Evolutionary conservation across 1,140 invertebrate species (phyloP), one percentile per base, ranked within the genome.

Genomic region (Achatina immaculata): DNA sequence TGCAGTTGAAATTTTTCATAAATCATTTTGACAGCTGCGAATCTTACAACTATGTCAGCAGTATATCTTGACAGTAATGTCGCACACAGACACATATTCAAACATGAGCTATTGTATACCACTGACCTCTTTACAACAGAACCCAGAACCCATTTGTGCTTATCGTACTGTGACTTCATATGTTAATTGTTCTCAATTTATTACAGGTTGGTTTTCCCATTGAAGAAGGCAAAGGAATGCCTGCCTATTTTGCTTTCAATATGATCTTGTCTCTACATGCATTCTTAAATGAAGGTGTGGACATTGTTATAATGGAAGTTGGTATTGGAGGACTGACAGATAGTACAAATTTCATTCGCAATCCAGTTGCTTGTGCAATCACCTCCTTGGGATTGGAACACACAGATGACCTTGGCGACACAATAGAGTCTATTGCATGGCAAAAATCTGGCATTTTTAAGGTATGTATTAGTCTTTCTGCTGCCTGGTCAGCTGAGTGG

Each of bases 381-480:
- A 96, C 96, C 0, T 96, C 96, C 9, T 91, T 99, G 62, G 97
- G 96, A 0, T 86, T 97, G n/a, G 98, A 99, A 90, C 98, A 99
- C 89, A 88, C 85, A 14, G 91, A 92, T 0, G 90, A 99, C 9
- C 90, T 99, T 19, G 98, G 98, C 1, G 90, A 94, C 36, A 97
- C 96, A 0, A 87, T 99, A 9, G 93, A 95, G 81, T 92, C 96
- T 89, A 99, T 99, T 83, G 97, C 98, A 0, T 95, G 94, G 92
- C 96, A 99, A 78, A 99, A 99, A 92, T 95, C 96, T 0, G 98
- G 98, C 9, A 98, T 99, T 81, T 96, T 99, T 91, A 99, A 99
- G 85, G 90, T 91, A 85, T 77, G 62, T 14, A 51, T 51, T n/a
- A n/a, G n/a, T n/a, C n/a, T n/a, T n/a, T n/a, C n/a, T n/a, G n/a